Conservation (phyloP, 2,888 invertebrate genomes). For the Gymnosoma rotundatum region DNA sequence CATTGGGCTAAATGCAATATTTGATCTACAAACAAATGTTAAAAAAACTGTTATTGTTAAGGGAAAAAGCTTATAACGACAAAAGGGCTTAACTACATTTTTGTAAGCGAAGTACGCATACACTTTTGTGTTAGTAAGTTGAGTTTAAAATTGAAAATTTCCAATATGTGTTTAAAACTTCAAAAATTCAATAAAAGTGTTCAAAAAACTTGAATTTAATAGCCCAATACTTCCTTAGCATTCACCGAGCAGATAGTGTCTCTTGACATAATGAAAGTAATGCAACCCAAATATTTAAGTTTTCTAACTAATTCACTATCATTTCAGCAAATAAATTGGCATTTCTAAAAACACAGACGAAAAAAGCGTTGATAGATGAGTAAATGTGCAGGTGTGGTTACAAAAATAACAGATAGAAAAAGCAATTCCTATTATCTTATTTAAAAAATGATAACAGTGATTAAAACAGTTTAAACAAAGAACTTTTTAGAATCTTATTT, state of each 20-base stretch:
- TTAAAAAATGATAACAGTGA: no score
- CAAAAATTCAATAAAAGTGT: not conserved
- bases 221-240: not conserved
- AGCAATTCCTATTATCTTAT: not conserved
- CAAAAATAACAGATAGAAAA: not conserved
- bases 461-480: no score
- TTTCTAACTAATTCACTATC: conserved; percentile 41
- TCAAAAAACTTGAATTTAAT: conserved; percentile 14
- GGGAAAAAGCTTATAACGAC: not conserved
- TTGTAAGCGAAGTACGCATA: no score
- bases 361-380: not conserved
- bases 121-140: not conserved
- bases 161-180: not conserved
- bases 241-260: not conserved
- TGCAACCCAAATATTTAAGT: conserved; percentile 59
- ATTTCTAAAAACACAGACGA: not conserved
- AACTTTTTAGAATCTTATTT: no score
- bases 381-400: not conserved
- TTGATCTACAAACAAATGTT: not conserved
- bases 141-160: not conserved
- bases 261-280: conserved; percentile 13
- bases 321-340: not conserved
- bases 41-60: not conserved
- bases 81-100: not conserved
- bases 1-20: conserved; percentile 11